Evolutionary conservation across 1,140 invertebrate species (phyloP), one percentile per base, ranked within the genome.

Genomic region (Coptotermes formosanus): DNA sequence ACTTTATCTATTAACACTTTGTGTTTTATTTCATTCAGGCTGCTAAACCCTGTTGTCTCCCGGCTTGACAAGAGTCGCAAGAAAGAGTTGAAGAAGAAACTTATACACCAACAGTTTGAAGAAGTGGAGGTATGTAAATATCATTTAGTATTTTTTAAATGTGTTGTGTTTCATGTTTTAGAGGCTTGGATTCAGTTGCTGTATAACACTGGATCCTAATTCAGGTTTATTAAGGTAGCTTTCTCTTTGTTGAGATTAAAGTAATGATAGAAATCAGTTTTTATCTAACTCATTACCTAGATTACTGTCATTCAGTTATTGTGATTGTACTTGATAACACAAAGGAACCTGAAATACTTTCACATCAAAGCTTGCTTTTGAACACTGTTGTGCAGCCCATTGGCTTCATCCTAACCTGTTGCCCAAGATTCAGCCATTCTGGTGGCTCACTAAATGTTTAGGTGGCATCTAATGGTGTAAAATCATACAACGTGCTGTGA

Each of bases 21-120:
- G 1, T 84, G 14, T 32, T 84, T n/a, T 84, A 43, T n/a, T 6
- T 43, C 44, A 12, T 87, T 88, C 88, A 90, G 91, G 81, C 91
- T 98, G 45, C 90, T 98, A n/a, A 98, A 98, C 92, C 97, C 97
- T 48, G 96, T 98, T 30, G 91, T 98, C 30, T 96, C 97, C 59
- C 95, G 96, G 89, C 90, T 98, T 75, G 94, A 96, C 87, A 96
- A 95, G 89, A 91, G 90, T 7, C 94, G 93, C 89, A 91, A 93
- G 86, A 95, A 95, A 90, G 91, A 93, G 90, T 88, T 93, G 84
- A 91, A 92, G 88, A 89, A 90, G 85, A 90, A 91, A 88, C 75
- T 90, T 19, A 89, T 89, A 52, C 88, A 87, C 82, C 88, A 92
- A 85, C 90, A 93, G 87, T 93, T 93, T 91, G 90, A 93, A 84